Evolutionary conservation across 1,140 invertebrate species (phyloP).

Genomic region (Mizuhopecten yessoensis): DNA sequence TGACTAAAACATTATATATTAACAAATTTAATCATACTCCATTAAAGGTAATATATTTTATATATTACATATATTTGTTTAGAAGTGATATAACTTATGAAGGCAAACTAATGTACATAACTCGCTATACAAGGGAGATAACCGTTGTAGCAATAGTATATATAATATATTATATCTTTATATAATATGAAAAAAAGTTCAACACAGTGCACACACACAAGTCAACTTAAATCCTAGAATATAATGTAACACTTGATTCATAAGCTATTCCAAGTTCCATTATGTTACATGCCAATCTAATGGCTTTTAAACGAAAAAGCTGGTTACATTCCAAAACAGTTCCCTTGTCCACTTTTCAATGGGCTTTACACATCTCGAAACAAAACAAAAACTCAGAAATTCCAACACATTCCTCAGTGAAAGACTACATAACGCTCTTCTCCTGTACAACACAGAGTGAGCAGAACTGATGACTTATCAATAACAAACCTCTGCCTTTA

Average conservation of each 20-base stretch:
- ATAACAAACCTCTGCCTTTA: background rate
- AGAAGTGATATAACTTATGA: constrained; percentile 50
- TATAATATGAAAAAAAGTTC: background rate
- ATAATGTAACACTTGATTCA: constrained; percentile 12
- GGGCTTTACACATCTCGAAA: constrained; percentile 25
- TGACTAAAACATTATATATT: constrained; percentile 70
- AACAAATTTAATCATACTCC: constrained; percentile 54
- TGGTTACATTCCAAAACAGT: background rate
- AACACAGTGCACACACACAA: constrained; percentile 29
- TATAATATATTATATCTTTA: background rate
- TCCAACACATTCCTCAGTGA: constrained; percentile 24
- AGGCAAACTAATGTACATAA: constrained; percentile 50
- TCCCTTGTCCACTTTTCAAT: background rate
- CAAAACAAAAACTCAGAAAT: constrained; percentile 28
- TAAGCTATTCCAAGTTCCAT: constrained; percentile 18
- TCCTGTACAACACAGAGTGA: background rate
- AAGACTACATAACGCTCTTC: constrained; percentile 16
- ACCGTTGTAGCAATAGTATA: constrained; percentile 41
- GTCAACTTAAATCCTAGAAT: constrained; percentile 18
- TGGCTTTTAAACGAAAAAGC: constrained; percentile 8
- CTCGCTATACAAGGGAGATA: constrained; percentile 50
- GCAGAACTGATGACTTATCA: background rate
- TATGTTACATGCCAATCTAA: background rate
- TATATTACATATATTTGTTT: constrained; percentile 56
- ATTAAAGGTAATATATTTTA: constrained; percentile 63